Base-by-base conservation (phyloP, 2,113 vertebrate genomes). In the Podilymbus podiceps region DNA sequence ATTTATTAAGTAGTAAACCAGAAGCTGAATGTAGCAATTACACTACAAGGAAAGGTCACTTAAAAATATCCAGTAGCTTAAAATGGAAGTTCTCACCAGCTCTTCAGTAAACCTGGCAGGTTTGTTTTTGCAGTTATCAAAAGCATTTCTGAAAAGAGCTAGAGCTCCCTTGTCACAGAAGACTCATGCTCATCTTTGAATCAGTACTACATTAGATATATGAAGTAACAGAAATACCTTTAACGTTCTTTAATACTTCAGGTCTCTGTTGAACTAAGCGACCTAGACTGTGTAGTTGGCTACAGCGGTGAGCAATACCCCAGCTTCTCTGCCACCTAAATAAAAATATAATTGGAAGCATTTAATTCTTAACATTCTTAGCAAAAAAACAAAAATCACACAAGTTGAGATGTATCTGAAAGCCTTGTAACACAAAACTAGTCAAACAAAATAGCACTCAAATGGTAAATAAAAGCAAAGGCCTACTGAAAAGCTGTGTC, bases 301-400 rank as follows among this genome's bases (percentile, higher is more conserved):
- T 98, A 83, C 98, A 99, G 82, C 98, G 98, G 95, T 99, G 99
- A 89, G 99, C 98, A 38, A 99, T 85, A 42, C 99, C 99, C 99
- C 99, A 99, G 96, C 98, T 99, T 85, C 99, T 99, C 98, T 99
- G 99, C 99, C 99, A 99, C 96, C 99, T 99, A 92, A 62, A 85
- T 11, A 96, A 95, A 96, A 80, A 95, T 17, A 80, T 8, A 63
- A 86, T 58, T 85, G 40, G 64, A 52, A 88, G 23, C 6, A 68
- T 52, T 80, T 88, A 22, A 86, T 75, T 46, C 17, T 76, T 53
- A 83, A 18, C 33, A 35, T 42, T 47, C 75, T 38, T 58, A 42
- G 9, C 11, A 44, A 62, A 83, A 52, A 46, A 46, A 31, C 11
- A 76, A 25, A 35, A 31, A 22, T 2, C 30, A 18, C 12, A 47